phyloP scores from a whole-genome alignment of 1,140 invertebrate species.

The Drosophila trapezifrons region DNA sequence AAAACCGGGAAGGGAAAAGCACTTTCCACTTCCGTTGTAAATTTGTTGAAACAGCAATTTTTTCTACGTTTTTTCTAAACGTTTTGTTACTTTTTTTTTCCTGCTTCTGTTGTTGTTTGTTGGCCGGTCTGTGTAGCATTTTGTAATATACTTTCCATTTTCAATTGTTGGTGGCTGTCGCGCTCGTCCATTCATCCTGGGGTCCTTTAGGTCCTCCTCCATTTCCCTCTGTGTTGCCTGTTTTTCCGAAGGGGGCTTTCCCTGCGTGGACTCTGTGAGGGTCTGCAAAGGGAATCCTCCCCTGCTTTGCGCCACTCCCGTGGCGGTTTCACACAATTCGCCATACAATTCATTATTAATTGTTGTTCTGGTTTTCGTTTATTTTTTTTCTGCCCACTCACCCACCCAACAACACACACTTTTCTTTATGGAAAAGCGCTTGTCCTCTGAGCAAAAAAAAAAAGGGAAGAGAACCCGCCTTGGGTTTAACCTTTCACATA shows the following conservation, averaged over 20 bases:
- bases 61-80: slow-evolving; percentile 79
- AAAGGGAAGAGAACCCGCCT: too few species aligned
- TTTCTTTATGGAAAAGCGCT: slow-evolving; percentile 1
- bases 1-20: slow-evolving; percentile 44
- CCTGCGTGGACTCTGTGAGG: slow-evolving; percentile 21
- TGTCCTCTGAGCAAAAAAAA: neutral
- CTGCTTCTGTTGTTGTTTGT: slow-evolving; percentile 36
- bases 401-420: neutral
- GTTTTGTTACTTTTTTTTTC: slow-evolving; percentile 39
- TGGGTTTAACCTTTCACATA: slow-evolving; percentile 69
- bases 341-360: slow-evolving; percentile 82
- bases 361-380: slow-evolving; percentile 71
- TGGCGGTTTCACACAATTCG: slow-evolving; percentile 76
- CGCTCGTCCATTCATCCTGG: slow-evolving; percentile 68
- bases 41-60: slow-evolving; percentile 82
- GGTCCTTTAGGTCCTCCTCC: slow-evolving; percentile 17
- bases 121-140: slow-evolving; percentile 56
- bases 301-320: slow-evolving; percentile 13
- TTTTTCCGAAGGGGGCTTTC: slow-evolving; percentile 1
- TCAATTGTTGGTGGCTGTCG: slow-evolving; percentile 51
- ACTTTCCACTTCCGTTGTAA: slow-evolving; percentile 80
- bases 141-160: slow-evolving; percentile 81
- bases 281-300: neutral
- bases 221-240: slow-evolving; percentile 9
- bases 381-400: slow-evolving; percentile 12